phyloP scores from a whole-genome alignment of 2,888 invertebrate genomes.

The Pseudeuparius sepicola region DNA sequence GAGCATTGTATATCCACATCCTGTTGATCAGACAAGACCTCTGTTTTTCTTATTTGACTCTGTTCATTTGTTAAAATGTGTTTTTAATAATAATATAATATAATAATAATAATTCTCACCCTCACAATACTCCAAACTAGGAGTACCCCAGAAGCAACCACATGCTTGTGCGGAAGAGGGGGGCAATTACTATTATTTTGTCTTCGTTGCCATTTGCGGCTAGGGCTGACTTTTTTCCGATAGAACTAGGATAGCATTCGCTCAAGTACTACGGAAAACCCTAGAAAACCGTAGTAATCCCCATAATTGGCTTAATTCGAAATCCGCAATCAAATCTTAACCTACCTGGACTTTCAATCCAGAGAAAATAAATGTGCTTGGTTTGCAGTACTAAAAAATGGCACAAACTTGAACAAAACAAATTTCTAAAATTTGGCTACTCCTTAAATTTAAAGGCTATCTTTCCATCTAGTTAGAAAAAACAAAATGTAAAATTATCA shows the following conservation, averaged over 20 bases:
- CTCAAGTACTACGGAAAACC: too few species aligned
- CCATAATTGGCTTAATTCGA: conserved; percentile 15
- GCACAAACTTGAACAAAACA: conserved; percentile 13
- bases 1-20: conserved; percentile 16
- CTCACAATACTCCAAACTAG: too few species aligned
- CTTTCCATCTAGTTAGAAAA: conserved; percentile 13
- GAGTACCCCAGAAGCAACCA: too few species aligned
- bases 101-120: too few species aligned
- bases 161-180: too few species aligned
- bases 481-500: too few species aligned
- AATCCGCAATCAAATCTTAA: conserved; percentile 13
- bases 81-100: too few species aligned
- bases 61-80: conserved; percentile 16
- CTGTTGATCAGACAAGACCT: conserved; percentile 13
- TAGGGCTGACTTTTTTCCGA: too few species aligned
- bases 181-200: too few species aligned
- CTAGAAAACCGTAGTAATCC: too few species aligned
- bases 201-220: too few species aligned
- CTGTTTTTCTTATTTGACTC: conserved; percentile 16
- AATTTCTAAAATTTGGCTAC: conserved; percentile 14
- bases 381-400: conserved; percentile 10
- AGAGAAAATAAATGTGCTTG: conserved; percentile 8
- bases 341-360: conserved; percentile 13
- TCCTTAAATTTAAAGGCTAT: conserved; percentile 13
- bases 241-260: too few species aligned